Base-by-base conservation (phyloP, 2,797 vertebrate species). In the Clamator glandarius region DNA sequence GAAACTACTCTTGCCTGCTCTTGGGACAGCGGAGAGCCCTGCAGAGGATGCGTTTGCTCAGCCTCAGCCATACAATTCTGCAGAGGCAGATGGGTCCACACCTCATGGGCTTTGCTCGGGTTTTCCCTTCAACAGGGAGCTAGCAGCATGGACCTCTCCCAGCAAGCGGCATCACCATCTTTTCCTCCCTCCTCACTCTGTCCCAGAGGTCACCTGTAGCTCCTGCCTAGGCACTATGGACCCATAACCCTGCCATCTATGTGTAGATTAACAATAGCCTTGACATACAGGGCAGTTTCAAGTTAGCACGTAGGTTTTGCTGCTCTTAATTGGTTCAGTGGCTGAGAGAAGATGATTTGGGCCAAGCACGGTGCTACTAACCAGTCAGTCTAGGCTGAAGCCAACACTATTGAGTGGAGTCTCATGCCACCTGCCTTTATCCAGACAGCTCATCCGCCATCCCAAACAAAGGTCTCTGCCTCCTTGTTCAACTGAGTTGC, bases 31-130 rank as follows among this genome's bases (percentile, higher is more conserved):
- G 19, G 29, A 79, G n/a, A 63, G 11, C 31, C 42, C 11, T 8
- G 2, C 1, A 0, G 36, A 41, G 36, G 44, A 28, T 44, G 14
- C 0, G 0, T 15, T 48, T 29, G 5, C 58, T 39, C 11, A 0
- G 31, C 12, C 57, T 33, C 68, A 52, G 48, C n/a, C 13, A 0
- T 2, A 31, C 20, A 8, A 1, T 1, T 28, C 66, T 33, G 33
- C 46, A 55, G 57, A n/a, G 17, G 36, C 31, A 67, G 79, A 9
- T 6, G 72, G 35, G 73, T 39, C 89, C 44, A 5, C 19, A 4
- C 0, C 9, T 64, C 52, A 33, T 21, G 12, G 7, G 35, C 20
- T 63, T 20, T 15, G 0, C 9, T 10, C 46, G 66, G 50, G 20
- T 23, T 63, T 68, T 66, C 42, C 41, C 23, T n/a, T 41, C 6